Evolutionary conservation across 2,113 vertebrate genomes (phyloP).

Genomic region (Amazona vittata): DNA sequence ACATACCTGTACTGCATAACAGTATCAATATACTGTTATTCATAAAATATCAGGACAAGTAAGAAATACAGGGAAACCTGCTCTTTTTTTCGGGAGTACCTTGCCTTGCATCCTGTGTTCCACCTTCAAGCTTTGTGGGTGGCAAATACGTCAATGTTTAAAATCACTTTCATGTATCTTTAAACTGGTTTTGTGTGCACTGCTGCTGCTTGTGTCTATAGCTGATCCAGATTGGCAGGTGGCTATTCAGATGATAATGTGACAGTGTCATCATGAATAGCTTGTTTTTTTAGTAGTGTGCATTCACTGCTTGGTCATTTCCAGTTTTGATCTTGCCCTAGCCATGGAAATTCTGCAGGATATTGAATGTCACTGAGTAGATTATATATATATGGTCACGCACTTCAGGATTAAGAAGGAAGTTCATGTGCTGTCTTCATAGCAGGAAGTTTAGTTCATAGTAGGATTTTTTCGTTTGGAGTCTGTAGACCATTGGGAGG

Average conservation of each 20-base stretch:
- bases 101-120: background rate
- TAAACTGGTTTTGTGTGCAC: background rate
- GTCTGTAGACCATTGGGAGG: background rate
- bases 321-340: background rate
- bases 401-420: background rate
- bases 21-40: background rate
- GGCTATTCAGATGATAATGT: background rate
- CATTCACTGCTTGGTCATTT: background rate
- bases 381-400: background rate
- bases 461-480: background rate
- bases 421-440: background rate
- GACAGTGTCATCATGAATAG: background rate
- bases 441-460: background rate
- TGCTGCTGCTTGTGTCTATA: background rate
- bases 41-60: background rate
- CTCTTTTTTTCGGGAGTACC: background rate
- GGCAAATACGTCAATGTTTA: background rate
- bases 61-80: background rate
- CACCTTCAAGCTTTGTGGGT: background rate
- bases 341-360: background rate
- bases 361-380: background rate
- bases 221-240: background rate
- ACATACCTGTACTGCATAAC: background rate
- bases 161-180: background rate
- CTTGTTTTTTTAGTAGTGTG: background rate